Evolutionary conservation across 2,888 invertebrate genomes (phyloP), one percentile per base, ranked within the genome.

Genomic region (Coenonympha arcania): DNA sequence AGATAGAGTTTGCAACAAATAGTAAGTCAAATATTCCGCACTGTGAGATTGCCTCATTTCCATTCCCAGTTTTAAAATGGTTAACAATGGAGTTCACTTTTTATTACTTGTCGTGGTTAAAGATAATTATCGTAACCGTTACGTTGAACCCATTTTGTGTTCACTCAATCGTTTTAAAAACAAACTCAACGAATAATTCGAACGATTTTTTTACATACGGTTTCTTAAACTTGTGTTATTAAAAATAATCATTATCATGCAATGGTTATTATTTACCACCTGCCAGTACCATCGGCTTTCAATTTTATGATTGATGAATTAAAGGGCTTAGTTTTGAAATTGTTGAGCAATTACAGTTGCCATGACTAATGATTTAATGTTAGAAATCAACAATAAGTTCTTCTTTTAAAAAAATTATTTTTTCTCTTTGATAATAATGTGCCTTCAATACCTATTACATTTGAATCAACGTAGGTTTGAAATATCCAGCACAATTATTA

Each of bases 71-170:
- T 51, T 26, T 51, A 43, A 42, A 31, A 42, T 42, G 9, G 24
- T 22, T 51, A 36, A 51, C 37, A 51, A 37, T 51, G 26, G 39
- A 44, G 26, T 34, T 13, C 42, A 31, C 15, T 48, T 52, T 48
- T 48, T 44, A 44, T 44, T 24, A 48, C 28, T 44, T 40, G 40
- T 48, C 52, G 48, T 52, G 52, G 43, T 34, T 28, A 16, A n/a
- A 33, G 48, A 40, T 46, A 39, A 52, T 46, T 46, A 48, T 26
- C 26, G 50, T 47, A 47, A 54, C 43, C 11, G 47, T 42, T 50
- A 43, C 53, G 46, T 39, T 54, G 43, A 49, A 53, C 53, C 36
- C 46, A 46, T 49, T 53, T 39, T 50, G 39, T 54, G 53, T 47
- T 54, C 43, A 54, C 41, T 54, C 50, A 47, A 13, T 39, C 53